Percentiles rank a stretch among this genome's conserved stretches.
phyloP scores from a whole-genome alignment of 1,140 invertebrate genomes.

The Zaprionus lachaisei region DNA sequence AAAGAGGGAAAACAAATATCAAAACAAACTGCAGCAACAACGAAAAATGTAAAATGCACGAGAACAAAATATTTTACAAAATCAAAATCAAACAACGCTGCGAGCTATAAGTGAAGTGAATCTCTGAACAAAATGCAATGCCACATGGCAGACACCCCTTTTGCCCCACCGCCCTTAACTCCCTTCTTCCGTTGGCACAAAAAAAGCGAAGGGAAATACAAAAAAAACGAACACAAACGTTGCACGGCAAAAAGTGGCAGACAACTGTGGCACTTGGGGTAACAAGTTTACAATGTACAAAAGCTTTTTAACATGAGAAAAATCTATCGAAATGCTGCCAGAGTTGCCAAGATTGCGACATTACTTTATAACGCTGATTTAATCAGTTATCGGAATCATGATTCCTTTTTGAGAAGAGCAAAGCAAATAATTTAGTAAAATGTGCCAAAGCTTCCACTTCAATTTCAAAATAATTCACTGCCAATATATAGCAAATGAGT shows the following conservation, averaged over 20 bases:
- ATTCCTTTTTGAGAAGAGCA: not conserved
- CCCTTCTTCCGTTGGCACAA: conserved; percentile 5
- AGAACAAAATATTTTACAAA: conserved; percentile 80
- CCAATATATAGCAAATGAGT: not conserved
- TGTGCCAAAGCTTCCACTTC: too few species aligned
- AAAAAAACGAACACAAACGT: not conserved
- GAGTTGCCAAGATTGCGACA: conserved; percentile 1
- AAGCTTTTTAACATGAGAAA: conserved; percentile 7
- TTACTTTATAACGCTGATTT: conserved; percentile 33
- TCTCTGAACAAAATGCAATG: conserved; percentile 56
- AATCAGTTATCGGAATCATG: conserved; percentile 15
- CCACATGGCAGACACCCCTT: conserved; percentile 27
- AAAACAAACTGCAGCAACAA: conserved; percentile 42
- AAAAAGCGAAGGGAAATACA: conserved; percentile 8
- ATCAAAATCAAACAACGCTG: conserved; percentile 82
- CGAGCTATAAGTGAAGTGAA: conserved; percentile 73
- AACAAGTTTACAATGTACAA: conserved; percentile 17
- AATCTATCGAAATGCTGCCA: conserved; percentile 21
- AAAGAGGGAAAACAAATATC: conserved; percentile 22
- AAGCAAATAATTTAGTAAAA: too few species aligned
- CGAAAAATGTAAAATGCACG: conserved; percentile 72
- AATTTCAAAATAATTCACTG: not conserved
- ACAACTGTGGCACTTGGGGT: conserved; percentile 6
- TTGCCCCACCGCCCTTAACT: not conserved
- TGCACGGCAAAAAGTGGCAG: not conserved